Conservation (phyloP, 2,888 invertebrate species). For the Thereva unica region DNA sequence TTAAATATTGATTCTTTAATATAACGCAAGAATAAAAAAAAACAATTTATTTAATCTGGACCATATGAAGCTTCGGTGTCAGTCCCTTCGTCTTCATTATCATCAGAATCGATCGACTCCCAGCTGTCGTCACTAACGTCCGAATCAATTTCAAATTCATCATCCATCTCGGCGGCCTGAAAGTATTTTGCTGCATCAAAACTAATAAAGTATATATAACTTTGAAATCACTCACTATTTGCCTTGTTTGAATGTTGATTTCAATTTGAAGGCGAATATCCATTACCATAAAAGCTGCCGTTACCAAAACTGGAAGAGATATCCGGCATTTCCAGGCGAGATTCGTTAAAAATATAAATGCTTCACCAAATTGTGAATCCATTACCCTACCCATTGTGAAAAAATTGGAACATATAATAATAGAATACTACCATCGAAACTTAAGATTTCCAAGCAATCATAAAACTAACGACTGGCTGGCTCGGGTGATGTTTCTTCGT, state of each 20-base stretch:
- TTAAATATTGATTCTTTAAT: neutral
- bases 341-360: constrained; percentile 69
- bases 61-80: neutral
- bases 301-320: constrained; percentile 68
- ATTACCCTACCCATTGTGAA: constrained; percentile 44
- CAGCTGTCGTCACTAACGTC: constrained; percentile 29
- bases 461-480: constrained; percentile 27
- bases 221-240: constrained; percentile 47
- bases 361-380: constrained; percentile 58
- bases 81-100: constrained; percentile 24
- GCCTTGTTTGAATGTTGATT: constrained; percentile 64
- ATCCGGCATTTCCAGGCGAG: constrained; percentile 73
- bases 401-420: neutral
- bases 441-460: neutral
- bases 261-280: constrained; percentile 71
- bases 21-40: neutral
- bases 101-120: constrained; percentile 33
- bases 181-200: neutral
- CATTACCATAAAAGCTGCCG: constrained; percentile 68
- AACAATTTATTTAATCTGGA: neutral
- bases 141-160: constrained; percentile 11
- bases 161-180: constrained; percentile 25
- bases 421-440: neutral
- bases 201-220: neutral
- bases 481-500: constrained; percentile 16